Conservation (phyloP, 2,113 vertebrate genomes). For the Erythrolamprus reginae region DNA sequence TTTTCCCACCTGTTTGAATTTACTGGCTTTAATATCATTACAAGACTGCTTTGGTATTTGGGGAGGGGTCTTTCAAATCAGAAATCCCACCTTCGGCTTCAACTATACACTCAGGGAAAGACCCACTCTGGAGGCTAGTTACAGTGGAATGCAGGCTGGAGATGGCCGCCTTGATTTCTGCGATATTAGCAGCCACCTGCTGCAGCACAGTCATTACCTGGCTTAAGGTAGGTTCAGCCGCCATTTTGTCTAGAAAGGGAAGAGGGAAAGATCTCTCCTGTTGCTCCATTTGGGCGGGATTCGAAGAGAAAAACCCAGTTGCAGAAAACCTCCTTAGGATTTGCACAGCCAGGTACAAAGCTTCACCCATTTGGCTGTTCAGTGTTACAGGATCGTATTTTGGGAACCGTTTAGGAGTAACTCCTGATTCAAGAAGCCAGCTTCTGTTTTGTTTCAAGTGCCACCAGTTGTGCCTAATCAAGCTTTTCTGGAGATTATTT, state of each 20-base stretch:
- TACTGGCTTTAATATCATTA: neutral
- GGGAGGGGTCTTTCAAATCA: neutral
- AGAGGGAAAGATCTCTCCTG: neutral
- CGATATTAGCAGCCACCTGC: neutral
- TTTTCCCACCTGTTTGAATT: neutral
- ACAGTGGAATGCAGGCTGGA: neutral
- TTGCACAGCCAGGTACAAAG: neutral
- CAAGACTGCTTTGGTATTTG: conserved; percentile 2
- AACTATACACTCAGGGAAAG: neutral
- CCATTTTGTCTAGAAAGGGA: neutral
- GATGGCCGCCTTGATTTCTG: neutral
- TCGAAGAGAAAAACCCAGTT: neutral
- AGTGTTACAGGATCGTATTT: neutral
- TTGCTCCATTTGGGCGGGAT: neutral
- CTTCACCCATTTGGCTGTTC: neutral
- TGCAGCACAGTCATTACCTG: neutral
- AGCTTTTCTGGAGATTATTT: neutral
- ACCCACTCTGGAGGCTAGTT: neutral
- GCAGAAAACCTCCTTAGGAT: neutral
- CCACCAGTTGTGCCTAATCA: neutral
- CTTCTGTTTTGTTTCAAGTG: neutral
- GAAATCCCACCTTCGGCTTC: conserved; percentile 4
- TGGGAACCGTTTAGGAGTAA: neutral
- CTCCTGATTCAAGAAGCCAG: neutral
- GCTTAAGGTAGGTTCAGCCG: neutral